Evolutionary conservation across 2,113 vertebrate genomes (phyloP).

Genomic region (Sterrhoptilus dennistouni): DNA sequence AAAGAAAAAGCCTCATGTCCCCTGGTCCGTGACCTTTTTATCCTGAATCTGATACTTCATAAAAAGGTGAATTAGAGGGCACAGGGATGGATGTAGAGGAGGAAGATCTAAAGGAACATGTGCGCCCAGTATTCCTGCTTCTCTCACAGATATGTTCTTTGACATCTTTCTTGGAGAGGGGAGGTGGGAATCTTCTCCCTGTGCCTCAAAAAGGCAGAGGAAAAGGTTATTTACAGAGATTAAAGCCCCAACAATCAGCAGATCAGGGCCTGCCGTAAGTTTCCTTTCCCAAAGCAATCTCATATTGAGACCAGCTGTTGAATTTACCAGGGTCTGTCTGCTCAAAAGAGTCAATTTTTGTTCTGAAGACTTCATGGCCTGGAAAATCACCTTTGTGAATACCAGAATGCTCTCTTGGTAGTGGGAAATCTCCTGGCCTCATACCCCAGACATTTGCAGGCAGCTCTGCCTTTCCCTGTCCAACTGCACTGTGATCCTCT

Average conservation of each 20-base stretch:
- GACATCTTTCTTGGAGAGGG: not conserved
- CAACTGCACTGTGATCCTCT: not conserved
- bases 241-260: not conserved
- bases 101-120: not conserved
- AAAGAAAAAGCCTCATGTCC: not conserved
- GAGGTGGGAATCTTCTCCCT: not conserved
- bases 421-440: not conserved
- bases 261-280: not conserved
- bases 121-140: not conserved
- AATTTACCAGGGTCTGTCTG: not conserved
- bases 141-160: not conserved
- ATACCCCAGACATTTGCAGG: not conserved
- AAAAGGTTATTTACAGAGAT: not conserved
- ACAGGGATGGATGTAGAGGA: not conserved
- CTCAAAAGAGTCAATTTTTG: not conserved
- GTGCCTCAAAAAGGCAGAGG: not conserved
- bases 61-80: not conserved
- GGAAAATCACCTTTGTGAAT: not conserved
- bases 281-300: not conserved
- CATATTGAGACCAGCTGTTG: constrained; percentile 11
- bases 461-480: not conserved
- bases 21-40: not conserved
- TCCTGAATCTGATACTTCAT: not conserved
- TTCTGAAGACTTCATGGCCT: not conserved
- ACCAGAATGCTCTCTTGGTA: not conserved